phyloP scores from a whole-genome alignment of 2,113 vertebrate species.

The Ictalurus furcatus region DNA sequence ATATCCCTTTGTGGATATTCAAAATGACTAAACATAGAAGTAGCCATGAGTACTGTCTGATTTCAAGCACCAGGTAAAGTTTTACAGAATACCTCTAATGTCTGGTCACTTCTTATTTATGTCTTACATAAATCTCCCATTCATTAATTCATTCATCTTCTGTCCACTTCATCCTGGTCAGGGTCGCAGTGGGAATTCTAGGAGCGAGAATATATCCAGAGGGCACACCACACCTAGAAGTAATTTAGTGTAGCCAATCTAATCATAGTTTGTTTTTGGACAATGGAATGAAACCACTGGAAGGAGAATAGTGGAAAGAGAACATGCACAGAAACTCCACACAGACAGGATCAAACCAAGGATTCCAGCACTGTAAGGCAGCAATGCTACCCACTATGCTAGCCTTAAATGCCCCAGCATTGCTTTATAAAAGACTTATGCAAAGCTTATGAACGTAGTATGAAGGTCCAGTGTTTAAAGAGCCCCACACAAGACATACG shows the following conservation, averaged over 20 bases:
- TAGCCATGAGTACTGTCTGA: neutral
- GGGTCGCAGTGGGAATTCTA: neutral
- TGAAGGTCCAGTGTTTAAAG: neutral
- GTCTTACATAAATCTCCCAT: neutral
- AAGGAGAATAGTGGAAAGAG: neutral
- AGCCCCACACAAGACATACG: no score
- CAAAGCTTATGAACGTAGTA: neutral
- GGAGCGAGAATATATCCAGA: neutral
- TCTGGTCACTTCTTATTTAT: neutral
- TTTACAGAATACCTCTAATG: neutral
- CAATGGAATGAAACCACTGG: neutral
- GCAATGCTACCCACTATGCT: no score
- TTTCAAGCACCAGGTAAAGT: no score
- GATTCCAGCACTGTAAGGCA: neutral
- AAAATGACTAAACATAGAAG: neutral
- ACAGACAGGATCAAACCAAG: neutral
- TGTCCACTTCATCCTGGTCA: neutral
- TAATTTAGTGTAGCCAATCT: neutral
- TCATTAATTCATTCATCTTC: neutral
- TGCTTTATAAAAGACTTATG: neutral
- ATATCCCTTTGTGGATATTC: neutral
- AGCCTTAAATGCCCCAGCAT: no score
- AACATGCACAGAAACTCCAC: neutral
- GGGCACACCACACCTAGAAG: neutral
- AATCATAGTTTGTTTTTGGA: neutral